These are phyloP conservation scores for Encarsia formosa DNA, from an alignment of 2,888 invertebrate species.

Conservation along the genomic window DNA sequence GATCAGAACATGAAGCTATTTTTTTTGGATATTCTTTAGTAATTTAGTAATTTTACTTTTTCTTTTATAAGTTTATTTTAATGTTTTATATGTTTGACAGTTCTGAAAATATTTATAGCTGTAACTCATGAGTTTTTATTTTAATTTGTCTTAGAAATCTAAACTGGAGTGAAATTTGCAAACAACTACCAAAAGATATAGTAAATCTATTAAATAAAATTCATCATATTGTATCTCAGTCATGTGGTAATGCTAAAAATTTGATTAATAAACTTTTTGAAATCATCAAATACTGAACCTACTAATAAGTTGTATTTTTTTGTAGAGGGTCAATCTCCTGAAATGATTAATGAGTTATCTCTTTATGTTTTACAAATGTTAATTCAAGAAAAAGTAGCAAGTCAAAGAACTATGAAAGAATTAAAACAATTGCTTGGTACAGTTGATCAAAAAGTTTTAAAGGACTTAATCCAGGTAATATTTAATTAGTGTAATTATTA, in stretches of 20 bases:
- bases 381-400: constrained; percentile 58
- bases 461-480: constrained; percentile 61
- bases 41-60: too few species aligned
- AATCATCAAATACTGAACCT: neutral
- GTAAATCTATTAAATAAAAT: constrained; percentile 48
- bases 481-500: neutral
- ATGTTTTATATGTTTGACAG: too few species aligned
- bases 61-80: too few species aligned
- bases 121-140: constrained; percentile 21
- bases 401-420: constrained; percentile 57
- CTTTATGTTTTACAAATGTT: constrained; percentile 61
- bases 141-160: constrained; percentile 49
- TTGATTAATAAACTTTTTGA: constrained; percentile 7
- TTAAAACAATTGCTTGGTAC: constrained; percentile 61
- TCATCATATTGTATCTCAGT: constrained; percentile 40
- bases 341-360: constrained; percentile 62
- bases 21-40: too few species aligned
- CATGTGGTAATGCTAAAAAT: constrained; percentile 33
- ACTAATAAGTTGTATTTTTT: constrained; percentile 6
- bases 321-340: constrained; percentile 55
- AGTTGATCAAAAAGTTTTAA: constrained; percentile 55
- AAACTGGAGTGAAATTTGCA: constrained; percentile 55
- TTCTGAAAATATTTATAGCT: too few species aligned
- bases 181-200: constrained; percentile 47
- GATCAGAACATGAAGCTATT: too few species aligned